These are phyloP conservation scores for Hipposideros larvatus DNA, from an alignment of 2,797 vertebrate species.

Conservation along the genomic window DNA sequence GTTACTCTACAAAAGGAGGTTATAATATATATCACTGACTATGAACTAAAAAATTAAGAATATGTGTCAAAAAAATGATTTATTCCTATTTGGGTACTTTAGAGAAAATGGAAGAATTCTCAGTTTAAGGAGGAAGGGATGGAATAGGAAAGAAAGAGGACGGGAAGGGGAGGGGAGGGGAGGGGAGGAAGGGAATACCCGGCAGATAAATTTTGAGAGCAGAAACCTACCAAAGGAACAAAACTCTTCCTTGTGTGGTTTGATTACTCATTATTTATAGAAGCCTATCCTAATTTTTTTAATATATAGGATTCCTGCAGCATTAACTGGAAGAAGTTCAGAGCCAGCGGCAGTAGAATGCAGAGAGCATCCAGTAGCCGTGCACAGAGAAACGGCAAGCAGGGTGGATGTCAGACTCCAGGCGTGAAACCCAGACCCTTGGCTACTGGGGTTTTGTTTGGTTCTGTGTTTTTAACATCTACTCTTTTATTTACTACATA, in stretches of 20 bases:
- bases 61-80: not conserved
- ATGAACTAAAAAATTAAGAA: not conserved
- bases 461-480: not conserved
- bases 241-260: not conserved
- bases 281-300: not conserved
- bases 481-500: not conserved
- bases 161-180: not conserved
- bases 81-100: not conserved
- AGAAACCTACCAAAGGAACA: not conserved
- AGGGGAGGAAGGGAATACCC: rapidly evolving
- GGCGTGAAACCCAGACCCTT: not conserved
- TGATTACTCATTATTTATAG: not conserved
- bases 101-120: not conserved
- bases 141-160: not conserved
- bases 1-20: not conserved
- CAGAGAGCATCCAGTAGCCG: not conserved
- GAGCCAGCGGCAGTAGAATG: not conserved
- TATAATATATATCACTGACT: not conserved
- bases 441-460: not conserved
- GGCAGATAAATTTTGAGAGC: not conserved
- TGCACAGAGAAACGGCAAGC: not conserved
- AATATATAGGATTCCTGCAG: not conserved
- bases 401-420: not conserved
- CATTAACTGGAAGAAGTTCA: not conserved
- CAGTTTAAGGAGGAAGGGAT: not conserved